phyloP scores from a whole-genome alignment of 2,888 invertebrate genomes.

The Mechanitis mazaeus region DNA sequence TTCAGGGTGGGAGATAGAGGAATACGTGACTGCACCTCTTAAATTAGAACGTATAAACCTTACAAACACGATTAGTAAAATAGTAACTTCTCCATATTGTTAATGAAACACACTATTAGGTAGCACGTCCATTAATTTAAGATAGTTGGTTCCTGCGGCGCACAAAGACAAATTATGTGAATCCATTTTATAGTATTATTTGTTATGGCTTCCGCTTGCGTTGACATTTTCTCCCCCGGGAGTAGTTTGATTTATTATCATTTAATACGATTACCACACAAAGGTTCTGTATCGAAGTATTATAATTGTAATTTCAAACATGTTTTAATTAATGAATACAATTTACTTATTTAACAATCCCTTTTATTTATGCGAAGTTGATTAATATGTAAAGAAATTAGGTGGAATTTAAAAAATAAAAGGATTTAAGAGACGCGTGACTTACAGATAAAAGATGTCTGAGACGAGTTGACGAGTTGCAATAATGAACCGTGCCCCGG shows the following conservation, averaged over 20 bases:
- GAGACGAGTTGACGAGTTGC: conserved; percentile 41
- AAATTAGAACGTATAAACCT: not conserved
- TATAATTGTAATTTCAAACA: not conserved
- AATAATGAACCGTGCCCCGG: conserved; percentile 51
- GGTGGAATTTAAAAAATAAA: conserved; percentile 39
- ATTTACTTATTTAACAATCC: too few species aligned
- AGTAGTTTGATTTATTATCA: conserved; percentile 18
- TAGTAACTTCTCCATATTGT: not conserved
- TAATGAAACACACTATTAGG: conserved; percentile 14
- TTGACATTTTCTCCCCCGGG: conserved; percentile 14
- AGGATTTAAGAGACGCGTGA: conserved; percentile 49
- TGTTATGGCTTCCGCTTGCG: conserved; percentile 20
- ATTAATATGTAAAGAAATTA: conserved; percentile 36
- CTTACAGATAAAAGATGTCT: conserved; percentile 55
- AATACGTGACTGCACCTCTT: not conserved
- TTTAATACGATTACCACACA: conserved; percentile 11
- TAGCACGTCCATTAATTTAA: conserved; percentile 24
- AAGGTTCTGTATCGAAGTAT: not conserved
- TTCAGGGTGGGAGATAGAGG: not conserved
- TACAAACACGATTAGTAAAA: not conserved
- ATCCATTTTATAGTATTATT: conserved; percentile 20
- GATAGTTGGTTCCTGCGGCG: conserved; percentile 16
- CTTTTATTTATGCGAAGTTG: conserved; percentile 23
- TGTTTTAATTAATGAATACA: not conserved
- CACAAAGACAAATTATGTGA: conserved; percentile 20